Base-by-base conservation (phyloP, 2,888 invertebrate species). In the Coenonympha arcania region DNA sequence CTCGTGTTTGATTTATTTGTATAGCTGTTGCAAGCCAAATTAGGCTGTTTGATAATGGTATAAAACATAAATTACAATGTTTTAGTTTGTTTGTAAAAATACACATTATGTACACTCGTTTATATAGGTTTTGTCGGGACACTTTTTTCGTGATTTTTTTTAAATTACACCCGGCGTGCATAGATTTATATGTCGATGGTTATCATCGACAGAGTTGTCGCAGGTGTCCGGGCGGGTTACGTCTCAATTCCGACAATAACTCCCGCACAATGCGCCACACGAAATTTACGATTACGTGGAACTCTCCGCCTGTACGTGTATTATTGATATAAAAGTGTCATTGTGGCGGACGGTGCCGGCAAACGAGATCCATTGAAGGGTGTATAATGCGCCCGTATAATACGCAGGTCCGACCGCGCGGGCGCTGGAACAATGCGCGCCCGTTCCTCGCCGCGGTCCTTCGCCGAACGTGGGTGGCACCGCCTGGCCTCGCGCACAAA, bases 331-430 rank as follows among this genome's bases (percentile, higher is more conserved):
- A 80, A 81, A 77, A 77, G 76, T 84, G 81, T 79, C 79, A 82
- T 85, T 84, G 84, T 84, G 71, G 76, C 63, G 70, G 65, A 80
- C 78, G 76, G 76, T 69, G 69, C 72, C 73, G 74, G 79, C 77
- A 74, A 78, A 78, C 74, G 81, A 79, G 77, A 69, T 65, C 78
- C 77, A 85, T 85, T 85, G 83, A 82, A 77, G 77, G 76, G 73
- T 71, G 70, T 69, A 85, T 85, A 86, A 85, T 85, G 77, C 73
- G 77, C 85, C 85, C 85, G 83, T 74, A 86, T 85, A 80, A 77
- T 79, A 70, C 54, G 52, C 59, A 65, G 69, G 78, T 73, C 76
- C 76, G 73, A 71, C 68, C 66, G 74, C 71, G 71, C 69, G 65
- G 67, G 76, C 76, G 73, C 69, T 60, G 66, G 69, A 71, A 81